phyloP scores from a whole-genome alignment of 1,140 invertebrate genomes.

The Charaxes varanes region DNA sequence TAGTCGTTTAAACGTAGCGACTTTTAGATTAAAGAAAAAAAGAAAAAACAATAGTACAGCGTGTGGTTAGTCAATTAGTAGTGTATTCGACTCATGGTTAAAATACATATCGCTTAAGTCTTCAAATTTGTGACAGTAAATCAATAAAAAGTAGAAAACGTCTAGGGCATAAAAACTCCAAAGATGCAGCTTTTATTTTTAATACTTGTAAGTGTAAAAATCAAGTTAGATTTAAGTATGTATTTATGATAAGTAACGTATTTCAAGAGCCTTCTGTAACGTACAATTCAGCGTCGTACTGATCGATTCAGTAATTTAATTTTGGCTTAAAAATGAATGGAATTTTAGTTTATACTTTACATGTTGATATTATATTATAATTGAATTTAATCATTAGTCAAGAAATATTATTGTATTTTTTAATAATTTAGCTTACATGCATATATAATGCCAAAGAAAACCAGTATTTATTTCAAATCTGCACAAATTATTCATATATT shows the following conservation, averaged over 20 bases:
- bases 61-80: slow-evolving; percentile 46
- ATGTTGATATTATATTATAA: too few species aligned
- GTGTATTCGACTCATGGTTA: slow-evolving; percentile 25
- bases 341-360: too few species aligned
- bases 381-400: too few species aligned
- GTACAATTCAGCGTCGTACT: too few species aligned
- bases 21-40: neutral
- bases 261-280: slow-evolving; percentile 45
- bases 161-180: slow-evolving; percentile 40
- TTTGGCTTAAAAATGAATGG: too few species aligned
- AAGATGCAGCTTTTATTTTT: slow-evolving; percentile 69
- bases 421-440: slow-evolving; percentile 4
- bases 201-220: slow-evolving; percentile 52
- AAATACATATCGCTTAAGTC: slow-evolving; percentile 66
- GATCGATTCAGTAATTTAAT: too few species aligned
- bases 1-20: neutral
- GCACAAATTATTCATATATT: neutral
- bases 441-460: slow-evolving; percentile 20
- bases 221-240: slow-evolving; percentile 39
- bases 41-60: slow-evolving; percentile 29
- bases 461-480: slow-evolving; percentile 9
- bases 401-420: neutral
- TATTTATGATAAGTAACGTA: slow-evolving; percentile 42
- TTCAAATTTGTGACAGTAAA: slow-evolving; percentile 54
- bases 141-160: slow-evolving; percentile 39